A percentile compares a stretch with the other conserved stretches of the same genome.
These are phyloP conservation scores for Campylomormyrus tamandua DNA, from an alignment of 2,113 vertebrate genomes.

Conservation along the genomic window DNA sequence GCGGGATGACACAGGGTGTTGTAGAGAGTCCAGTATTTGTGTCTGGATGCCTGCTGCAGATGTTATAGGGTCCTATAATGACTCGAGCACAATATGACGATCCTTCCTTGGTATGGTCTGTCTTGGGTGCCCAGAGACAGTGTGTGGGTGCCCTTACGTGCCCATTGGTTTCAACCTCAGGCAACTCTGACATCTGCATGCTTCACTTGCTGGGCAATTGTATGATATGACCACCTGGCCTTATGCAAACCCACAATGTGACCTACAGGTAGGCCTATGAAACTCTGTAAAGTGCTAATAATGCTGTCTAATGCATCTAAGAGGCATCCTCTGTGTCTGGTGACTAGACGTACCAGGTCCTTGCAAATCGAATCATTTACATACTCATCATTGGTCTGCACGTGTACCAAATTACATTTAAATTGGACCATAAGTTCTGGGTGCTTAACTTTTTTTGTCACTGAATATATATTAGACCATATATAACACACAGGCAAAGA, in stretches of 20 bases:
- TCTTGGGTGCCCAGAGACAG: not conserved
- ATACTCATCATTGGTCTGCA: not conserved
- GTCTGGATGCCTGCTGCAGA: not conserved
- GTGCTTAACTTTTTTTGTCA: not conserved
- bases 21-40: not conserved
- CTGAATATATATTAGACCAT: not conserved
- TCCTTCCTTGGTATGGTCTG: not conserved
- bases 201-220: not conserved
- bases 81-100: not conserved
- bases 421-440: not conserved
- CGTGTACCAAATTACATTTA: not conserved
- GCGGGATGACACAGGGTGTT: not conserved
- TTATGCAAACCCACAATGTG: not conserved
- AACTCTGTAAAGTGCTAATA: not conserved
- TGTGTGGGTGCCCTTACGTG: not conserved
- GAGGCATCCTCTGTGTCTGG: not conserved
- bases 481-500: not conserved
- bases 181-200: not conserved
- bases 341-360: not conserved
- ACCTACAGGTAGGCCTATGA: not conserved
- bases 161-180: not conserved
- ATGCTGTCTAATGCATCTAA: not conserved
- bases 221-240: not conserved
- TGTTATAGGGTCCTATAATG: not conserved
- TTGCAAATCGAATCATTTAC: not conserved